Conservation (phyloP, 2,888 invertebrate genomes). For the Nineta flava region DNA sequence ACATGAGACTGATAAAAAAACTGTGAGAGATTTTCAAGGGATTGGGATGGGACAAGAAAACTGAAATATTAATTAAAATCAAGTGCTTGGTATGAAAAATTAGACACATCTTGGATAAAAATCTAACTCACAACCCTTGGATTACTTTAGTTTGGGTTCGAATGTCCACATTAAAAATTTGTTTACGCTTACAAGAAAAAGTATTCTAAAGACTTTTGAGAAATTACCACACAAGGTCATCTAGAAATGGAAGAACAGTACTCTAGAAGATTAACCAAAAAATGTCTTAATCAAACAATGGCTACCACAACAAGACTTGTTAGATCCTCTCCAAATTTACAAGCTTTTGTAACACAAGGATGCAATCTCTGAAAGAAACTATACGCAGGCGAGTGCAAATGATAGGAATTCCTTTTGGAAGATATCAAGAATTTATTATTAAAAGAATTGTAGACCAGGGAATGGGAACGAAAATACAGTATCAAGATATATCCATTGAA, state of each 20-base stretch:
- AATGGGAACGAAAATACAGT: slow-evolving; percentile 11
- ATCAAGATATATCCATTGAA: slow-evolving; percentile 7
- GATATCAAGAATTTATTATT: no score
- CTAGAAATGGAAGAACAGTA: slow-evolving; percentile 21
- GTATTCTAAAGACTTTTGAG: slow-evolving; percentile 17
- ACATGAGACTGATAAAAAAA: no score
- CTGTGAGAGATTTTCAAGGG: no score
- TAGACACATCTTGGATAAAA: no score
- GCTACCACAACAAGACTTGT: slow-evolving; percentile 6
- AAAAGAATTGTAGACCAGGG: slow-evolving; percentile 8
- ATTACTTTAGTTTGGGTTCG: slow-evolving; percentile 22
- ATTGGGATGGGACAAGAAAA: no score
- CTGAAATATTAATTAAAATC: no score
- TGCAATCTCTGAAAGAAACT: no score
- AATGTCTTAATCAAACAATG: slow-evolving; percentile 16
- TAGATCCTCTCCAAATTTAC: slow-evolving; percentile 4
- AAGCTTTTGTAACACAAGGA: no score
- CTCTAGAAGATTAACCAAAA: slow-evolving; percentile 12
- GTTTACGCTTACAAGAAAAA: slow-evolving; percentile 13
- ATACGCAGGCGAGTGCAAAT: no score
- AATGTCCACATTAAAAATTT: slow-evolving; percentile 17
- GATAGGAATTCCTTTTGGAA: no score
- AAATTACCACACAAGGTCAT: slow-evolving; percentile 18
- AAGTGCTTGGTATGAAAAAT: no score
- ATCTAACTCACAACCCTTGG: no score